phyloP scores from a whole-genome alignment of 2,888 invertebrate genomes.

The Cosmia trapezina region DNA sequence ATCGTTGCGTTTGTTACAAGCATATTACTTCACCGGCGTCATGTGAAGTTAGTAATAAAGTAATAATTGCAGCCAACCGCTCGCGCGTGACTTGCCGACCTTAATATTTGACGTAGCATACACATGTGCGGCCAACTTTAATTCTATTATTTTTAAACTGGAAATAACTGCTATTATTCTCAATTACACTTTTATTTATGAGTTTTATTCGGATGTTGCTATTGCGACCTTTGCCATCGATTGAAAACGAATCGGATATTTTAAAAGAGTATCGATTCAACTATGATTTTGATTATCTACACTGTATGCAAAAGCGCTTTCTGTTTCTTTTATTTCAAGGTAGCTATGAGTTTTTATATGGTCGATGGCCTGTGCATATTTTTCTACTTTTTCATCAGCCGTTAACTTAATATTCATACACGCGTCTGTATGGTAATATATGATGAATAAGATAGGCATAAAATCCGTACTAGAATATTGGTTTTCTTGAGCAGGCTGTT shows the following conservation, averaged over 20 bases:
- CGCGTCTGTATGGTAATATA: conserved; percentile 33
- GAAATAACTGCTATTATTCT: conserved; percentile 35
- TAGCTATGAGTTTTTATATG: conserved; percentile 22
- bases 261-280: conserved; percentile 6
- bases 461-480: conserved; percentile 22
- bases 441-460: conserved; percentile 40
- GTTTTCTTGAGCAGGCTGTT: conserved; percentile 16
- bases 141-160: conserved; percentile 60
- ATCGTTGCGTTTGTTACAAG: conserved; percentile 43
- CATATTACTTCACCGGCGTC: conserved; percentile 71
- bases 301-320: conserved; percentile 26
- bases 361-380: conserved; percentile 21
- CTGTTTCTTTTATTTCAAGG: conserved; percentile 43
- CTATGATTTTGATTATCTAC: neutral
- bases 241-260: conserved; percentile 12
- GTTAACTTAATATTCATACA: conserved; percentile 46
- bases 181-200: conserved; percentile 15
- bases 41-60: conserved; percentile 64
- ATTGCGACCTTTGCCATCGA: neutral
- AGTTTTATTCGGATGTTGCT: neutral
- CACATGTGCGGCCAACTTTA: conserved; percentile 55
- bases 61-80: conserved; percentile 73
- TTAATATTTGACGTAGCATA: conserved; percentile 76
- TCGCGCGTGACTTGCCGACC: conserved; percentile 79
- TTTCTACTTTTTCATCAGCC: conserved; percentile 17